Conservation (phyloP, 2,888 invertebrate genomes). For the Cheilosia grossa region DNA sequence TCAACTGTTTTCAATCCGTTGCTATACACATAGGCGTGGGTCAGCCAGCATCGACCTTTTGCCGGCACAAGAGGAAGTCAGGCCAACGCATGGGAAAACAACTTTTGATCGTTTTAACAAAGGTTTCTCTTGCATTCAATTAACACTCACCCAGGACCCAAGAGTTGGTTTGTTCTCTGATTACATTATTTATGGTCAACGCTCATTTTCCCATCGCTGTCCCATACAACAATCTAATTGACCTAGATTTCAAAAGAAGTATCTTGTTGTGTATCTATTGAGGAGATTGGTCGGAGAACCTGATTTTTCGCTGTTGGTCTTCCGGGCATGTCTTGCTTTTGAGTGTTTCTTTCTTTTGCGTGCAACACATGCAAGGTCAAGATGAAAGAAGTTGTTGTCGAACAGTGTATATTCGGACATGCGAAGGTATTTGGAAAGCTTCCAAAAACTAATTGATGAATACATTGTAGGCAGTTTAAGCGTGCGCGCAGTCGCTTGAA, state of each 20-base stretch:
- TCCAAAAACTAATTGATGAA: conserved; percentile 2
- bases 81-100: neutral
- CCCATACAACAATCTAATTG: conserved; percentile 9
- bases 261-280: neutral
- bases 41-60: neutral
- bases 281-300: neutral
- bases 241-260: conserved; percentile 1
- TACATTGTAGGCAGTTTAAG: neutral
- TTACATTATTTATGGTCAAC: neutral
- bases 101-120: neutral
- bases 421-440: conserved; percentile 10
- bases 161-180: neutral
- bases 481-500: neutral
- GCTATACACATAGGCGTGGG: neutral
- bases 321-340: neutral
- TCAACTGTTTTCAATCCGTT: neutral
- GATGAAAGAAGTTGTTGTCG: neutral
- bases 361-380: neutral
- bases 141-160: neutral
- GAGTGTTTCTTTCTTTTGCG: neutral
- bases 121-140: neutral
- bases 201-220: neutral
- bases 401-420: neutral
- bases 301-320: neutral
- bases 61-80: neutral